Evolutionary conservation across 2,888 invertebrate genomes (phyloP), one percentile per base, ranked within the genome.

Genomic region (Fragum sueziense): DNA sequence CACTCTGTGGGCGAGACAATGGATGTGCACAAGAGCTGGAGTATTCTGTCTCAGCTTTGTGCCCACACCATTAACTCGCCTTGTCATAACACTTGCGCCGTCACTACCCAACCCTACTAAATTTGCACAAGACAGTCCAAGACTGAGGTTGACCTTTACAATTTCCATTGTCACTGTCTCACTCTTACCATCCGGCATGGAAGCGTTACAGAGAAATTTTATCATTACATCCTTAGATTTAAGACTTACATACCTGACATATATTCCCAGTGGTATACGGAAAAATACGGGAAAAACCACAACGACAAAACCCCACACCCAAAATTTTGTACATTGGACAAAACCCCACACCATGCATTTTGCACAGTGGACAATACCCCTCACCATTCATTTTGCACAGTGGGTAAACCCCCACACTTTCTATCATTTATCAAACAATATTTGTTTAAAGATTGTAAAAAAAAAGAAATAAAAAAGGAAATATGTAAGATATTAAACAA

Each of bases 21-120:
- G 73, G 27, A 73, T 65, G 52, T 73, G 73, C 0, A 67, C 54
- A 52, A 73, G 67, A n/a, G 17, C 37, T 33, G 73, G 73, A 20
- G 73, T 33, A 20, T 73, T 67, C 52, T 65, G 27, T 31, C 25
- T 52, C 27, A 73, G 37, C 33, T 51, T 51, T 41, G 31, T 22
- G 20, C 73, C 73, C n/a, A 65, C 73, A 25, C 65, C 73, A 31
- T 27, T 51, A 9, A 17, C 52, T n/a, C 37, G 41, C 14, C 73
- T 67, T 6, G 52, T 51, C 73, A 73, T 73, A 9, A 73, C 67
- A 33, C 65, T 62, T n/a, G 54, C 73, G 17, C 73, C 73, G 31
- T 73, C 67, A 67, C 73, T 73, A 33, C 73, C 73, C 29, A 73
- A 52, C 6, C 73, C 73, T n/a, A 73, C 73, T 61, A 29, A 61